Evolutionary conservation across 2,888 invertebrate genomes (phyloP), one percentile per base, ranked within the genome.

Genomic region (Eristalis arbustorum): DNA sequence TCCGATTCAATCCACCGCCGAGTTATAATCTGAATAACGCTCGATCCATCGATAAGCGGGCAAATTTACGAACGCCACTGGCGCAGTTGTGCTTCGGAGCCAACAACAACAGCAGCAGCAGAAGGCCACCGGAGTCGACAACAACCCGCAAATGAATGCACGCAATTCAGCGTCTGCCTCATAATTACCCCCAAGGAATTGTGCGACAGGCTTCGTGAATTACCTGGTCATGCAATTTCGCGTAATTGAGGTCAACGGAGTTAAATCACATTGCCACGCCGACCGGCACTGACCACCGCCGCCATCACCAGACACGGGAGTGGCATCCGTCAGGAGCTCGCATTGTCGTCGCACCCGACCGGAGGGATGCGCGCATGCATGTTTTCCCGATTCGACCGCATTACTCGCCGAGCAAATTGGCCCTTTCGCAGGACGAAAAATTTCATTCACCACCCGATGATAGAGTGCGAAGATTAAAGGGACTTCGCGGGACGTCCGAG

Each of bases 211-310:
- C 42, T 57, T 62, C 68, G 49, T 77, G 76, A 82, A 85, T 85
- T 76, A 85, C 85, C 73, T 82, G 85, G 85, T 69, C 85, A 82
- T 85, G 82, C 85, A 82, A 82, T 85, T 85, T 73, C 82, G 37
- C 61, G 64, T 77, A 85, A 85, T 85, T 82, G 73, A 77, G 85
- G 85, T 82, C 85, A 82, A 77, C 63, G 69, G 74, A 85, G 85
- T 82, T 85, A 76, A 84, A 81, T 82, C 76, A 85, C 73, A 82
- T 82, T 71, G 64, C 68, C n/a, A n/a, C n/a, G n/a, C 37, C 28
- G 31, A 25, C 13, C 66, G 18, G 25, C 22, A 61, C 37, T 40
- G 56, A 40, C n/a, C 28, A n/a, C 25, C 14, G 23, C 28, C 37
- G 23, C 28, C 37, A 42, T 13, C 34, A 23, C 37, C 69, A 37